phyloP scores from a whole-genome alignment of 2,797 vertebrate species.

The Peromyscus eremicus region DNA sequence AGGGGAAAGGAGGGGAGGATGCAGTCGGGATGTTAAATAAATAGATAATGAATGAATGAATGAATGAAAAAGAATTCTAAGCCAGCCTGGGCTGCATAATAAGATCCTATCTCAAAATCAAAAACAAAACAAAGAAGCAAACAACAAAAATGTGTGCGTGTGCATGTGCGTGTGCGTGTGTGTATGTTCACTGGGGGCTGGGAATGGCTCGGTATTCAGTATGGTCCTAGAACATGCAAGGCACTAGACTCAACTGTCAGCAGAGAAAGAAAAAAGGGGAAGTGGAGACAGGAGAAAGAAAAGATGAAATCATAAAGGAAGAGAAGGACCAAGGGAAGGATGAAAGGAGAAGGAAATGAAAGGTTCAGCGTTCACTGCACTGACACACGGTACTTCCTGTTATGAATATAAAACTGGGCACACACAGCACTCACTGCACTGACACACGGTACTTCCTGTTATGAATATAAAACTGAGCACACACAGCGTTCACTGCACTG shows the following conservation, averaged over 20 bases:
- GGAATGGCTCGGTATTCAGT: not conserved
- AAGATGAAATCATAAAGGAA: not conserved
- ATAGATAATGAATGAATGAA: not conserved
- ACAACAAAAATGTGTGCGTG: not conserved
- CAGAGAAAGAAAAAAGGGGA: not conserved
- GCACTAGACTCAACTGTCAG: not conserved
- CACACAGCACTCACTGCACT: not conserved
- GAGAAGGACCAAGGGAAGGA: not conserved
- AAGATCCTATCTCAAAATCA: not conserved
- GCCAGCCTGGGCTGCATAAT: not conserved
- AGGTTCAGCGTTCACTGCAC: too few species aligned
- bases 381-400: too few species aligned
- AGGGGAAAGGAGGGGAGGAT: not conserved
- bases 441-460: too few species aligned
- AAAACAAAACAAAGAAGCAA: not conserved
- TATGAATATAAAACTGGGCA: too few species aligned
- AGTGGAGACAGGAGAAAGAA: not conserved
- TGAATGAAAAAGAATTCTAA: not conserved
- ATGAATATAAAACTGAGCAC: too few species aligned
- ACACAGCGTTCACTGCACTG: too few species aligned
- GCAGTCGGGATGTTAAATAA: not conserved
- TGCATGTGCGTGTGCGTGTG: too few species aligned
- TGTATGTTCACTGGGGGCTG: not conserved
- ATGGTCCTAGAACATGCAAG: not conserved
- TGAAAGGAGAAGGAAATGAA: not conserved